Percentiles rank a stretch among this genome's conserved stretches.
These are phyloP conservation scores for Corythoichthys intestinalis DNA, from an alignment of 2,113 vertebrate genomes.

Conservation along the genomic window DNA sequence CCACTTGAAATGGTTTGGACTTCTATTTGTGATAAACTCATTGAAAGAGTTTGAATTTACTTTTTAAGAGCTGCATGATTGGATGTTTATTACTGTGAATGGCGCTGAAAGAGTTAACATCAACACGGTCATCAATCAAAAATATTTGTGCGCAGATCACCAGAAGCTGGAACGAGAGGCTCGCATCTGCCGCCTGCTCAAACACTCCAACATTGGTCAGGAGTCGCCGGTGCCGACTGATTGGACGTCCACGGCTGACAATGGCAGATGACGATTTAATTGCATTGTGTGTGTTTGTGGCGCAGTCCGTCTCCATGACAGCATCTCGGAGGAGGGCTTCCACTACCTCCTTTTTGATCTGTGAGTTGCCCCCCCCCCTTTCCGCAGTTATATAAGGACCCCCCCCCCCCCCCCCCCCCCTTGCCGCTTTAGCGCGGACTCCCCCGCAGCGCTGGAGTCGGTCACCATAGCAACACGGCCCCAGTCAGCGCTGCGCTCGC, in stretches of 20 bases:
- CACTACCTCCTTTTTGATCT: conserved; percentile 79
- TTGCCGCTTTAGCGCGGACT: conserved; percentile 39
- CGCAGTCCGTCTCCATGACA: too few species aligned
- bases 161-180: conserved; percentile 96
- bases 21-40: too few species aligned
- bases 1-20: too few species aligned
- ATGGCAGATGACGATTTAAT: background rate
- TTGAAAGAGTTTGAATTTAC: too few species aligned
- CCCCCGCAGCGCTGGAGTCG: conserved; percentile 62
- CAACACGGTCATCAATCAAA: too few species aligned
- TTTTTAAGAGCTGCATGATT: too few species aligned
- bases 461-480: conserved; percentile 75
- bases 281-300: background rate
- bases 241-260: too few species aligned
- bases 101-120: too few species aligned
- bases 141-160: conserved; percentile 74
- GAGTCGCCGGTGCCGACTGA: background rate
- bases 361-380: conserved; percentile 73
- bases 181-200: conserved; percentile 90
- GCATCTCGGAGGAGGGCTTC: too few species aligned
- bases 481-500: conserved; percentile 72
- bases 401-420: conserved; percentile 12
- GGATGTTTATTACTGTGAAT: too few species aligned
- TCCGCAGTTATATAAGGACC: background rate
- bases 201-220: conserved; percentile 96